Evolutionary conservation across 2,113 vertebrate species (phyloP).

Genomic region (Himantopus leucocephalus): DNA sequence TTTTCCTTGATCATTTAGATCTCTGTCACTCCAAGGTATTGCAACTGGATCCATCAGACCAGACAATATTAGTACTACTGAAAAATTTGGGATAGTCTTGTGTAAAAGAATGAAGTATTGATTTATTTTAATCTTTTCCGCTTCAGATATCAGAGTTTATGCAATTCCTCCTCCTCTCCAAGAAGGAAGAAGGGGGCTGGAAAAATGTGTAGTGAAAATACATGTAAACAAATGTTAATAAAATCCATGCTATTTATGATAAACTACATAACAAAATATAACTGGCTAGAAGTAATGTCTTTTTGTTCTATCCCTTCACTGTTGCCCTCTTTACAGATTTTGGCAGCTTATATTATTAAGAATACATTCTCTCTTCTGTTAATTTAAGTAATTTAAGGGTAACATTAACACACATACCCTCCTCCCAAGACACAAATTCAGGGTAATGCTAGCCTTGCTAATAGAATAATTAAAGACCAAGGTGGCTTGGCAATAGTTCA

Average conservation of each 20-base stretch:
- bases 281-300: neutral
- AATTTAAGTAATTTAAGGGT: neutral
- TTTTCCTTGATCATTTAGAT: neutral
- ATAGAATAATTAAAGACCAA: neutral
- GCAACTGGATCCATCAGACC: neutral
- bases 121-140: neutral
- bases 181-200: neutral
- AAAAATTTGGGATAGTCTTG: neutral
- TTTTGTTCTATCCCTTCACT: neutral
- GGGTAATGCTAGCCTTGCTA: neutral
- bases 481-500: neutral
- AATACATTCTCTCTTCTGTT: neutral
- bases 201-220: neutral
- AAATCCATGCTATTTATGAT: neutral
- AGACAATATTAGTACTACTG: neutral
- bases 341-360: neutral
- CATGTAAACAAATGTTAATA: neutral
- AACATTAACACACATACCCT: neutral
- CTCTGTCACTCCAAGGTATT: neutral
- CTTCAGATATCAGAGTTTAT: neutral
- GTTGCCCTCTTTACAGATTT: neutral
- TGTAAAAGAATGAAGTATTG: neutral
- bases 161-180: neutral
- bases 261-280: neutral
- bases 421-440: neutral